A percentile compares a stretch with the other conserved stretches of the same genome.
phyloP scores from a whole-genome alignment of 2,797 vertebrate genomes.

The Cynopterus sphinx region DNA sequence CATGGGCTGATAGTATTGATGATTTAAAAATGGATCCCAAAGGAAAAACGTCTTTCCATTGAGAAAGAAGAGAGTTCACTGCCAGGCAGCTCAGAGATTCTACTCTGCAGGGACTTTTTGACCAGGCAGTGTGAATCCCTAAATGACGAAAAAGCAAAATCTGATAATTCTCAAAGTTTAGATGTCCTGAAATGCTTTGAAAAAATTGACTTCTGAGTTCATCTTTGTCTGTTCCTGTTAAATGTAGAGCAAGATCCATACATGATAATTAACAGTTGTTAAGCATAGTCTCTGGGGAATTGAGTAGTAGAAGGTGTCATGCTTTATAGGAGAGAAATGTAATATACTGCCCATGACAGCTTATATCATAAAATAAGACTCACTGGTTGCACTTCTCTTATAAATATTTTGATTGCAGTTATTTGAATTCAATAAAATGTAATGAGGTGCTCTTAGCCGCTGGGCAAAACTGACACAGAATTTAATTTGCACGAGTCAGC shows the following conservation, averaged over 20 bases:
- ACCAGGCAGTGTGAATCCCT: neutral
- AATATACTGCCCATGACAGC: neutral
- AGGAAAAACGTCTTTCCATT: neutral
- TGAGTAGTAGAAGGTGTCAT: neutral
- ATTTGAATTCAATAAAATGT: slow-evolving; percentile 69
- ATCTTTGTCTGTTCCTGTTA: neutral
- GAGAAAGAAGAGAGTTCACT: neutral
- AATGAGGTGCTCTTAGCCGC: slow-evolving; percentile 62
- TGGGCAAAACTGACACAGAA: slow-evolving; percentile 63
- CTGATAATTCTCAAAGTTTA: neutral
- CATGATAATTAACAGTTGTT: neutral
- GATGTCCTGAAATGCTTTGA: neutral
- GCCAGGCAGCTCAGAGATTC: neutral
- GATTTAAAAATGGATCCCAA: neutral
- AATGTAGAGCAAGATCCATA: neutral
- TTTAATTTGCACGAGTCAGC: slow-evolving; percentile 55
- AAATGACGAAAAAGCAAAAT: neutral
- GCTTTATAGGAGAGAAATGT: slow-evolving; percentile 21
- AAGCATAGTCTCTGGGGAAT: neutral
- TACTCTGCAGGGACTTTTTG: neutral
- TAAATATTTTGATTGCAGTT: slow-evolving; percentile 71
- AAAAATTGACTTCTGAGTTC: neutral
- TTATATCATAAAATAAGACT: slow-evolving; percentile 48
- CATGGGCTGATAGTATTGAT: neutral
- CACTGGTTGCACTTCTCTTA: slow-evolving; percentile 54